Percentiles rank a stretch among this genome's conserved stretches.
These are phyloP conservation scores for Pseudocheirus occidentalis DNA, from an alignment of 2,797 vertebrate genomes.

Conservation along the genomic window DNA sequence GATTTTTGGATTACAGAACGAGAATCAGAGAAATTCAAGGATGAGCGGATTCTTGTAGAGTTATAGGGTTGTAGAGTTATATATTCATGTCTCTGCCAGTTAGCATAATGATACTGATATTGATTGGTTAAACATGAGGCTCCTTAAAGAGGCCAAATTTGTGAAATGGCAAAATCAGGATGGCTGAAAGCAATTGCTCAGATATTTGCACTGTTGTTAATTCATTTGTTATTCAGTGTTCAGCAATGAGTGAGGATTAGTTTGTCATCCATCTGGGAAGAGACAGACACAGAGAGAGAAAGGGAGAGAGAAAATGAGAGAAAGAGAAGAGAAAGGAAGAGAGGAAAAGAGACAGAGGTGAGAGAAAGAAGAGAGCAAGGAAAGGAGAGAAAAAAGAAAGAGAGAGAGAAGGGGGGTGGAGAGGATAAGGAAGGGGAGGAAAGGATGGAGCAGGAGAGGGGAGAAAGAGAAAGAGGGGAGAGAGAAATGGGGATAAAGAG, in stretches of 20 bases:
- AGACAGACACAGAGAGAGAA: background rate
- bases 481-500: background rate
- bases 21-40: background rate
- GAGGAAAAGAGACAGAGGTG: background rate
- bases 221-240: background rate
- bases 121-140: background rate
- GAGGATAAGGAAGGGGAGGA: background rate
- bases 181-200: background rate
- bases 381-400: too few species aligned
- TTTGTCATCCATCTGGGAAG: background rate
- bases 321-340: background rate
- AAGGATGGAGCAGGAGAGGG: too few species aligned
- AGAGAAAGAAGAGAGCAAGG: background rate
- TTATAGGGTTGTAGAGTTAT: too few species aligned
- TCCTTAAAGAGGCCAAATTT: background rate
- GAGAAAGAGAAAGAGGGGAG: too few species aligned
- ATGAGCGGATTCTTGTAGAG: background rate
- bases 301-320: background rate
- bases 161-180: background rate
- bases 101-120: background rate
- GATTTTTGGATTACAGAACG: background rate
- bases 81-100: background rate
- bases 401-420: background rate
- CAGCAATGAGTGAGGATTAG: background rate
- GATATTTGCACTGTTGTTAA: background rate